Evolutionary conservation across 2,888 invertebrate genomes (phyloP).

Genomic region (Mystacides longicornis): DNA sequence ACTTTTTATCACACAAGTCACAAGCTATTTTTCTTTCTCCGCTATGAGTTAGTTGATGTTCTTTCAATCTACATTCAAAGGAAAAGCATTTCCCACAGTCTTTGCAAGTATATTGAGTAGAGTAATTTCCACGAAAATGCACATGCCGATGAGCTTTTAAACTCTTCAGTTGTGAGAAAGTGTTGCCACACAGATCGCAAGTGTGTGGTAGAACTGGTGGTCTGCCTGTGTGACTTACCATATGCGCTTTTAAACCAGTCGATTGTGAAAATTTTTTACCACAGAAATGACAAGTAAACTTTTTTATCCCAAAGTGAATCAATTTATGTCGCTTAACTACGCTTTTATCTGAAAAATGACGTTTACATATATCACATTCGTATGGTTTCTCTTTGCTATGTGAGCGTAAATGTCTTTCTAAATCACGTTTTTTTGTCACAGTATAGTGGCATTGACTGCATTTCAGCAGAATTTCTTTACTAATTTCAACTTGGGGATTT

Average conservation of each 20-base stretch:
- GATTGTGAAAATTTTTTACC: constrained; percentile 3
- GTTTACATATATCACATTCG: neutral
- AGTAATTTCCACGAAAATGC: neutral
- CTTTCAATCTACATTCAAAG: constrained; percentile 4
- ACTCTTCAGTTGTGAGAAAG: constrained; percentile 1
- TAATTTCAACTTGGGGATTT: neutral
- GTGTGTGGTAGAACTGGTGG: neutral
- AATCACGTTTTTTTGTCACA: constrained; percentile 2
- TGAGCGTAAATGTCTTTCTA: neutral
- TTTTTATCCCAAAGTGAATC: neutral
- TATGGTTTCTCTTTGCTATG: neutral
- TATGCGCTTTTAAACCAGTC: constrained; percentile 1
- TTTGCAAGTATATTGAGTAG: neutral
- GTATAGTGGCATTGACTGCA: constrained; percentile 1
- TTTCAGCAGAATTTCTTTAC: neutral
- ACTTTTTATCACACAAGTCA: constrained; percentile 1
- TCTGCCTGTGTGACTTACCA: neutral
- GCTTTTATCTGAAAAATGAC: neutral
- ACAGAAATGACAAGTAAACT: neutral
- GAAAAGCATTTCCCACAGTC: neutral
- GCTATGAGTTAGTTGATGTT: neutral
- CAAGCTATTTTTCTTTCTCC: neutral
- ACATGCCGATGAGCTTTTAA: constrained; percentile 2
- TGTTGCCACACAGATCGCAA: constrained; percentile 1
- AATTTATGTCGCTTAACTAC: neutral